Evolutionary conservation across 64 coral and sea anemone species (phyloP), one percentile per base, ranked within the genome.

Genomic region (Porites australiensis): DNA sequence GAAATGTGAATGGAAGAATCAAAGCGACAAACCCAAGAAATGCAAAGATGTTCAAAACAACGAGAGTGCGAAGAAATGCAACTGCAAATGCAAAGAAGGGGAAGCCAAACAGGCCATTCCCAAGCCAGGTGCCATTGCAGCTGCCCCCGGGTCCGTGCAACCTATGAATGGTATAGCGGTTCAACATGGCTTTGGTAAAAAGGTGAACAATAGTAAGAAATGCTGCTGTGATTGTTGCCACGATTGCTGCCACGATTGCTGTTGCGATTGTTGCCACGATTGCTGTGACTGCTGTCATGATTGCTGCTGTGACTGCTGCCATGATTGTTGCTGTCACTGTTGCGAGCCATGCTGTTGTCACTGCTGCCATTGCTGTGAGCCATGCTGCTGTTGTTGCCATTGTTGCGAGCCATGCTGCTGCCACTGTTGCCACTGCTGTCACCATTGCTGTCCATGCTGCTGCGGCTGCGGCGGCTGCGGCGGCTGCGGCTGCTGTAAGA

Each of bases 381-480:
- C 85, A 4, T 93, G 92, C 19, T 93, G 91, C 57, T 92, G 90
- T 44, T 76, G 77, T 19, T 90, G 88, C 44, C 82, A 64, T 27
- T 75, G 75, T 19, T 89, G 87, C 50, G 72, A 86, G 44, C 90
- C 73, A 74, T 86, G 82, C 57, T 94, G 92, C 49, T 71, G 71
- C 22, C 86, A 89, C 10, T 89, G 92, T 13, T 83, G 87, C 20
- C 92, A 94, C 27, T 94, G 92, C 14, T 94, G 92, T 45, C 92
- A 94, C 67, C 77, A 82, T 37, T 94, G 92, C 21, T 94, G 92
- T 20, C 92, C 89, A 55, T 69, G 76, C 12, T 57, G 54, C 18
- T 94, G 92, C 20, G 52, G 54, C 4, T 80, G 80, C 77, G 78
- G 88, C 5, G 88, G 92, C 69, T 46, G 82, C n/a, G 77, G 61